These are phyloP conservation scores for Aeoliscus strigatus DNA, from an alignment of 2,797 vertebrate genomes.

Conservation along the genomic window DNA sequence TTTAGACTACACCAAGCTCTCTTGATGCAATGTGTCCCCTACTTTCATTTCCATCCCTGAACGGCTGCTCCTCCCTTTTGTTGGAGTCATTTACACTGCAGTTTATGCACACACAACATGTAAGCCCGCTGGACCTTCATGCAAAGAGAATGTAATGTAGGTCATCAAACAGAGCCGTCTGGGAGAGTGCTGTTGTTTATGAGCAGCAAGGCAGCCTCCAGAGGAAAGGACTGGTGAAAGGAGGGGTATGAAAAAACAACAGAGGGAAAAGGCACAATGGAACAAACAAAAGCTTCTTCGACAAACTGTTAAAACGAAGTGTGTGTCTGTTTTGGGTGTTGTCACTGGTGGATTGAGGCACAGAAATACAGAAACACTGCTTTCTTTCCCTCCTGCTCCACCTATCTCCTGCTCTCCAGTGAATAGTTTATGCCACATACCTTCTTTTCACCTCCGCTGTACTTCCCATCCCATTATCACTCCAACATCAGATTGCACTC, in stretches of 20 bases:
- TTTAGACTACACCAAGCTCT: conserved; percentile 56
- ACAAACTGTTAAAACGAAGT: conserved; percentile 71
- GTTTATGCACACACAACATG: conserved; percentile 66
- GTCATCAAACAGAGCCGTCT: conserved; percentile 71
- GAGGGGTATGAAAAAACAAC: conserved; percentile 46
- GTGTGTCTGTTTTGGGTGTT: conserved; percentile 63
- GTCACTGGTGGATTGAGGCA: conserved; percentile 56
- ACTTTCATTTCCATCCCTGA: conserved; percentile 58
- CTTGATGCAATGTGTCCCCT: conserved; percentile 55
- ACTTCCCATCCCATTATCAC: conserved; percentile 70
- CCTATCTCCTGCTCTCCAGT: conserved; percentile 59
- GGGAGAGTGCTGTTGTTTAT: conserved; percentile 65
- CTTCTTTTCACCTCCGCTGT: conserved; percentile 58
- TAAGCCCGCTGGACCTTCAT: conserved; percentile 60
- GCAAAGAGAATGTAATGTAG: conserved; percentile 75
- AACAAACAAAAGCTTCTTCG: conserved; percentile 75
- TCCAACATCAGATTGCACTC: conserved; percentile 79
- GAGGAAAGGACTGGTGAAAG: conserved; percentile 58
- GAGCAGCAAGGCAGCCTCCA: conserved; percentile 52
- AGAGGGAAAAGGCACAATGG: conserved; percentile 49
- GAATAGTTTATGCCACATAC: conserved; percentile 73
- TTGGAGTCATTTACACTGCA: conserved; percentile 63
- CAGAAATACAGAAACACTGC: conserved; percentile 56
- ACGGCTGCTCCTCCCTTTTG: conserved; percentile 60
- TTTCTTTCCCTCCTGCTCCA: conserved; percentile 46